Base-by-base conservation (phyloP, 2,888 invertebrate species). In the Plemyria rubiginata region DNA sequence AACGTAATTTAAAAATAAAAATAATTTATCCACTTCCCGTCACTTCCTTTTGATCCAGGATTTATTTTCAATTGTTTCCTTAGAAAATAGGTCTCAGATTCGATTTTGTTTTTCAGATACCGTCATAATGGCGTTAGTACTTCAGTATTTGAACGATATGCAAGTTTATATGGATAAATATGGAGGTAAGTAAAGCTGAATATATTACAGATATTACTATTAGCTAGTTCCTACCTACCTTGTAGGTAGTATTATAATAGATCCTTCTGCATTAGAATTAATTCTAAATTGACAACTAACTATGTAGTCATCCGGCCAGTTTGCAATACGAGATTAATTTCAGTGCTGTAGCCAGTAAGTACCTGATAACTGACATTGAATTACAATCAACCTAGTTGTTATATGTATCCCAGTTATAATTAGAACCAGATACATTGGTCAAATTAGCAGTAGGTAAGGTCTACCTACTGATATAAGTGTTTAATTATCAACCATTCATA, bases 121-220 rank as follows among this genome's bases (percentile, higher is more conserved):
- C 51, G 40, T 64, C 79, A 92, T 85, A 86, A 97, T 97, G 97
- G 96, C 96, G 93, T 94, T 96, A 93, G 94, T 97, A 92, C 94
- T 96, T 93, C 95, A 95, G 88, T 96, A 95, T 88, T 94, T 96
- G 92, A 95, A 96, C 87, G 94, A 94, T 87, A 95, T 97, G 92
- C 95, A 96, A 90, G 94, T 94, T 87, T 95, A 96, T 87, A 94
- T 97, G 94, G 95, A 97, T 88, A 96, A 95, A 94, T 94, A 96
- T 93, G 96, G 96, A 94, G 97, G 97, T 97, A 88, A 95, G 95
- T 91, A 54, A 68, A 54, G 54, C 45, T 65, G 16, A 40, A n/a
- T n/a, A n/a, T n/a, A n/a, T n/a, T n/a, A n/a, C n/a, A n/a, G n/a
- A n/a, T n/a, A n/a, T n/a, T n/a, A n/a, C n/a, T n/a, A n/a, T n/a